Base-by-base conservation (phyloP, 1,140 invertebrate species). In the Eriocheir sinensis region DNA sequence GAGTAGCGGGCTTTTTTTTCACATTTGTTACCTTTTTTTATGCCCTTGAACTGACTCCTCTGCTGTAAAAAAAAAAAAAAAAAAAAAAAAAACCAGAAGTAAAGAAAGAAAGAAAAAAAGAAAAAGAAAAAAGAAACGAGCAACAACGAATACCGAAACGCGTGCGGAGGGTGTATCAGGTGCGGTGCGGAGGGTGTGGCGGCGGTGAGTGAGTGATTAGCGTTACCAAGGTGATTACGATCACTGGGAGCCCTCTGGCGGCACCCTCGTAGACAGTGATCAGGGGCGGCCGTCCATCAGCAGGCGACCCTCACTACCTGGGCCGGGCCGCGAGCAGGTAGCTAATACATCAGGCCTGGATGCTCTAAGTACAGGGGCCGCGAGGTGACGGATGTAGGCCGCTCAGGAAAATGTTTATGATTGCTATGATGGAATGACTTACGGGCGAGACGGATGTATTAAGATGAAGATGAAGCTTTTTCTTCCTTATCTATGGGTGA, bases 161-260 rank as follows among this genome's bases (percentile, higher is more conserved):
- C n/a, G n/a, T n/a, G n/a, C n/a, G n/a, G n/a, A n/a, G n/a, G n/a
- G n/a, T n/a, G n/a, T n/a, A n/a, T n/a, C n/a, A n/a, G n/a, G n/a
- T n/a, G 60, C 1, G 60, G 60, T 72, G 4, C 60, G 53, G 53
- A 8, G 53, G 53, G 53, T 9, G 9, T 21, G 17, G 53, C 53
- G 53, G 60, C 60, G n/a, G 21, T 72, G 60, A 72, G 60, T 72
- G 60, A 72, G 60, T 72, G 60, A 72, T 72, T 72, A 72, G 60
- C 21, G 60, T 72, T 72, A 72, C 60, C 60, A 72, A 72, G 60
- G 60, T 72, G 60, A 72, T 72, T 72, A 72, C 21, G 60, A 72
- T 72, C 9, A 72, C 21, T 72, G n/a, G n/a, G n/a, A n/a, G 60
- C 9, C 60, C 60, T n/a, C n/a, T 0, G 60, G 21, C 60, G 27